Base-by-base conservation (phyloP, 2,797 vertebrate species). In the Naso thynnoides region DNA sequence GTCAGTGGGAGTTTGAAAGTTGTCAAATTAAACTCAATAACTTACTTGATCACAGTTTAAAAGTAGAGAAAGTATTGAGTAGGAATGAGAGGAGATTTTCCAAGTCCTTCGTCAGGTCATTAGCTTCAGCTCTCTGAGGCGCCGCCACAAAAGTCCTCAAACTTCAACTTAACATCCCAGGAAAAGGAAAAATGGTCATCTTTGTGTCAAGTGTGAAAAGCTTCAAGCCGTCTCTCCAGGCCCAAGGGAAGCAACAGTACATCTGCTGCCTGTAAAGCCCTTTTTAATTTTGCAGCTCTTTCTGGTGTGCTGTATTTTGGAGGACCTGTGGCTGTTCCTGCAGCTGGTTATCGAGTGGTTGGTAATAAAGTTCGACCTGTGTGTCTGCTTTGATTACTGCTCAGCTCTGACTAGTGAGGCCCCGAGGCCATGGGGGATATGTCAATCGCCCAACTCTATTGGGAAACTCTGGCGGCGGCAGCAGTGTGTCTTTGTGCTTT, bases 361-460 rank as follows among this genome's bases (percentile, higher is more conserved):
- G 86, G 92, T 97, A 96, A 96, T 97, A 95, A 96, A 94, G 88
- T 95, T 95, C 94, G 94, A 95, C 92, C 89, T 94, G 89, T 91
- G 76, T 2, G 91, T 95, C 94, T 92, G 89, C 88, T 95, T 94
- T 91, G 91, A 96, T 96, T 94, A 95, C 88, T 81, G 83, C 86
- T 89, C 85, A 75, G 82, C 71, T 86, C 82, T 85, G 68, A 80
- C 86, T 79, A 55, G 75, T 82, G 80, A 90, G 79, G 87, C 82
- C 91, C 87, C 2, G 72, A 69, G 89, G 92, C 91, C 73, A 71
- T 71, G 69, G 82, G 87, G 79, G 79, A 79, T 70, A 78, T 71
- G 81, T 93, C 91, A 69, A 93, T 93, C 53, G 73, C 44, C 66
- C 71, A 78, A 21, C 85, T 89, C 87, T 91, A 85, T 70, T 78